Evolutionary conservation across 2,888 invertebrate species (phyloP), one percentile per base, ranked within the genome.

Genomic region (Lycaena phlaeas): DNA sequence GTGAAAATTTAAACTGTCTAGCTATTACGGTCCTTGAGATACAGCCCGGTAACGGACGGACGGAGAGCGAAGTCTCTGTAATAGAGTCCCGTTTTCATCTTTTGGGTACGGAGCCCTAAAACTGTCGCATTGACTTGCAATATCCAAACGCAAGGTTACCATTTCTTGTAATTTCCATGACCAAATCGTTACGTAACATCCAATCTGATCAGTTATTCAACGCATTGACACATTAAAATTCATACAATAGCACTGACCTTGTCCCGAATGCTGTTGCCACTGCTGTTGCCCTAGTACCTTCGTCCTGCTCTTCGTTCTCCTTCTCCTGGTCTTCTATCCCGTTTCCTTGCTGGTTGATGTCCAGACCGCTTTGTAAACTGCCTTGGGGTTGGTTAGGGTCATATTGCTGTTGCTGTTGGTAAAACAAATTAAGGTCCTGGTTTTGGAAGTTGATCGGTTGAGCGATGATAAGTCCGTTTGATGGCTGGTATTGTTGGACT

Each of bases 201-300:
- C n/a, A n/a, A n/a, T n/a, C 22, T 41, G 51, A 50, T 54, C 51
- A 46, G 40, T 44, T 41, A 57, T 47, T 50, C 53, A 47, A 38
- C 49, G 45, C 50, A 53, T 39, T 15, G 28, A 38, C 31, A 36
- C 31, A 57, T 60, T 62, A 52, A 48, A 48, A 68, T 68, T 62
- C 59, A 43, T 46, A n/a, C 38, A 44, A 15, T 34, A 44, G 38
- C 15, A 64, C 70, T 64, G 43, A 81, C 82, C 82, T 79, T 55
- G 76, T 43, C 6, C 81, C 84, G 53, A 81, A 82, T 44, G 78
- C 78, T 25, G 79, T 81, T 1, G 84, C 81, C 0, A 81, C 74
- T 1, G 84, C 78, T 2, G 72, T 73, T 0, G 68, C 76, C 15
- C 54, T 70, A 31, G 56, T 53, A n/a, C 58, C 64, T 29, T 61